These are phyloP conservation scores for Leucophora obtusa DNA, from an alignment of 2,888 invertebrate genomes.

Conservation along the genomic window DNA sequence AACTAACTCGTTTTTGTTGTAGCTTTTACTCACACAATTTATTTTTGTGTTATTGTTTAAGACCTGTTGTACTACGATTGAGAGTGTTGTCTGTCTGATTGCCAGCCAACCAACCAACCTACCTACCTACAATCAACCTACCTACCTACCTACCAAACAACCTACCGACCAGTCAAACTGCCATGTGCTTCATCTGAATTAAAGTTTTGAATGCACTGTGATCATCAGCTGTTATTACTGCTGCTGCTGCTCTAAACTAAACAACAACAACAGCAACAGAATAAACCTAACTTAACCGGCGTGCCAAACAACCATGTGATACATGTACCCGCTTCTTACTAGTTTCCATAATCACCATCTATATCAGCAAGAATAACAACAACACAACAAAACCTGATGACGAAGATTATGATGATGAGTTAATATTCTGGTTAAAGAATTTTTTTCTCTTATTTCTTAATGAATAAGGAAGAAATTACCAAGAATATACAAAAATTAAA, in stretches of 20 bases:
- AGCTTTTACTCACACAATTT: conserved; percentile 6
- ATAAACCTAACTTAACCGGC: conserved; percentile 50
- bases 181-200: conserved; percentile 64
- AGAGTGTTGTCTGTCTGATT: conserved; percentile 11
- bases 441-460: conserved; percentile 9
- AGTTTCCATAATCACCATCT: conserved; percentile 60
- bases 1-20: conserved; percentile 53
- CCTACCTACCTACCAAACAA: conserved; percentile 38
- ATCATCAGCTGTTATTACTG: conserved; percentile 62
- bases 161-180: conserved; percentile 65
- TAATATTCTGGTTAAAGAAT: conserved; percentile 31
- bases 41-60: conserved; percentile 21
- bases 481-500: conserved; percentile 1
- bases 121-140: conserved; percentile 22
- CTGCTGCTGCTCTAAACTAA: conserved; percentile 46
- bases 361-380: conserved; percentile 19
- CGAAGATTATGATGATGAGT: conserved; percentile 46
- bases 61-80: conserved; percentile 59
- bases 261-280: conserved; percentile 19
- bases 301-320: conserved; percentile 63
- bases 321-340: conserved; percentile 58
- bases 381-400: conserved; percentile 50
- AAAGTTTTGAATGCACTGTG: conserved; percentile 63
- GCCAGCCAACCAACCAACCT: conserved; percentile 24
- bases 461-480: conserved; percentile 26